phyloP scores from a whole-genome alignment of 1,140 invertebrate species.

The Drosophila repleta region DNA sequence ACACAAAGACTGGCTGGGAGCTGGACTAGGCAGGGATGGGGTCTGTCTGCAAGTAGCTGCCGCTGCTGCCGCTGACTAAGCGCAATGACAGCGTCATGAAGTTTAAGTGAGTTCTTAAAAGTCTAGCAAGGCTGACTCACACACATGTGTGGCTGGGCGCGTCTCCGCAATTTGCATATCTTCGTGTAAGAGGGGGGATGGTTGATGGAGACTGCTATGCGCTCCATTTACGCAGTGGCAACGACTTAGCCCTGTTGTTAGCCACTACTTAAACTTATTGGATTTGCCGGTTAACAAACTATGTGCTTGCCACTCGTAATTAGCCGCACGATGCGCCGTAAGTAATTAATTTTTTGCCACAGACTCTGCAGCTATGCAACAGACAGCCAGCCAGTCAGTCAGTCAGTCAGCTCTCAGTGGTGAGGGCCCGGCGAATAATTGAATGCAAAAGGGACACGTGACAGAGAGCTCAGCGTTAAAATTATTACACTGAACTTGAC shows the following conservation, averaged over 20 bases:
- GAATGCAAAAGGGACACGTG: constrained; percentile 9
- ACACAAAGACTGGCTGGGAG: neutral
- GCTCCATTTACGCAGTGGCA: constrained; percentile 36
- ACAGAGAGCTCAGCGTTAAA: constrained; percentile 33
- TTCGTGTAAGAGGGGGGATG: neutral
- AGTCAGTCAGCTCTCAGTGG: neutral
- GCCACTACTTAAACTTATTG: constrained; percentile 59
- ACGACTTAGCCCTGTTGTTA: constrained; percentile 23
- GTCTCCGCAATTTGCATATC: constrained; percentile 62
- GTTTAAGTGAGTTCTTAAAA: constrained; percentile 67
- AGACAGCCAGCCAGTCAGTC: constrained; percentile 11
- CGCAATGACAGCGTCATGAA: constrained; percentile 61
- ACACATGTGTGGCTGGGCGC: constrained; percentile 54
- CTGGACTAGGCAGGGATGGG: too few species aligned
- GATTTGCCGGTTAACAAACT: constrained; percentile 73
- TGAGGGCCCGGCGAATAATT: constrained; percentile 1
- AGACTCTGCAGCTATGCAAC: constrained; percentile 38
- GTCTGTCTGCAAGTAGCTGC: constrained; percentile 22
- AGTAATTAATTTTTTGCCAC: constrained; percentile 46
- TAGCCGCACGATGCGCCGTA: constrained; percentile 47
- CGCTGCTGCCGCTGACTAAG: constrained; percentile 56
- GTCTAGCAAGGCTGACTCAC: constrained; percentile 38
- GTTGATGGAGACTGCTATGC: neutral
- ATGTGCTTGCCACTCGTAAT: constrained; percentile 62
- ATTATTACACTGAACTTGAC: constrained; percentile 57